Percentiles rank a stretch among this genome's conserved stretches.
Conservation (phyloP, 2,113 vertebrate genomes). For the Rostratula benghalensis region DNA sequence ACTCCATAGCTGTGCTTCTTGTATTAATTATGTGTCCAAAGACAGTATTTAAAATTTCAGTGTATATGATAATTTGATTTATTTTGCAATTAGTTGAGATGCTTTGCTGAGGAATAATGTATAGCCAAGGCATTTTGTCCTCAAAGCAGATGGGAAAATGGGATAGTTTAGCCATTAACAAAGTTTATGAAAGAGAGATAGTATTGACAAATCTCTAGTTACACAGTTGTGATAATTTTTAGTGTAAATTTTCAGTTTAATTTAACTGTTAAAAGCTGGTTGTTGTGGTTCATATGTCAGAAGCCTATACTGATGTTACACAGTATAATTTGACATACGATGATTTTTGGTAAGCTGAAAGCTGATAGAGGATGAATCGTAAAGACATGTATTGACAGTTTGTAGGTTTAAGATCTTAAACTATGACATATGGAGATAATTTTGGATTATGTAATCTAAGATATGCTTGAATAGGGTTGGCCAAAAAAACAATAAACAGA, state of each 20-base stretch:
- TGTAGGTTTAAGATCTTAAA: background rate
- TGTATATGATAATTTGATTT: conserved; percentile 3
- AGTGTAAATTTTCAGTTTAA: background rate
- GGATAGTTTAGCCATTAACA: background rate
- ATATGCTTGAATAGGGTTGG: background rate
- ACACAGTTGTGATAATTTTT: background rate
- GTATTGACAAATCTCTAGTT: background rate
- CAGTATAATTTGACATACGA: background rate
- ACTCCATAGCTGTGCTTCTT: background rate
- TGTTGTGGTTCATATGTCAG: background rate
- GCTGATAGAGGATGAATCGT: background rate
- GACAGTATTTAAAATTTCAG: background rate
- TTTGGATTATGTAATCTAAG: background rate
- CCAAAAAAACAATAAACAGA: background rate
- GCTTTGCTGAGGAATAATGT: background rate
- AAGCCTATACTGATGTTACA: background rate
- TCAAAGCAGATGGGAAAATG: background rate
- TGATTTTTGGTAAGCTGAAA: background rate
- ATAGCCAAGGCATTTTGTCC: background rate
- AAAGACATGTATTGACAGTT: background rate
- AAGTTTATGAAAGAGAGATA: background rate
- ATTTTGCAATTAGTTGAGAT: background rate
- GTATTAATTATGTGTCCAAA: background rate
- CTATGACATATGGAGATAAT: background rate
- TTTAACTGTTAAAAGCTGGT: background rate